Base-by-base conservation (phyloP, 35 echinoderm and acorn worm species). In the Apostichopus japonicus region DNA sequence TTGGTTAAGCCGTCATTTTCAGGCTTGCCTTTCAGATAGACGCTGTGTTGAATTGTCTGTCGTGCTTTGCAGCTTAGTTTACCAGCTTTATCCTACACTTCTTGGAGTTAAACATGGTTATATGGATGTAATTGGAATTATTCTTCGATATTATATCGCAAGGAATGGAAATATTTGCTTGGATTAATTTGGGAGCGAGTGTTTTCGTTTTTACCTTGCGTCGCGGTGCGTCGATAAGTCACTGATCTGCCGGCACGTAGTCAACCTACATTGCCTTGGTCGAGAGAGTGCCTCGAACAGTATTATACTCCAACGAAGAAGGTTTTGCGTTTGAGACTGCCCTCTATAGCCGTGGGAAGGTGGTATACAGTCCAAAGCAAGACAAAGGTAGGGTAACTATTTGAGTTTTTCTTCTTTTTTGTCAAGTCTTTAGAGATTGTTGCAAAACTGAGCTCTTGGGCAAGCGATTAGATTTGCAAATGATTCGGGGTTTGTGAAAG, bases 11-110 rank as follows among this genome's bases (percentile, higher is more conserved):
- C 90, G 51, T 77, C 76, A 77, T 78, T 91, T 91, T 91, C 71
- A 91, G 90, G 90, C 72, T 91, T 79, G 90, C 15, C 90, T 72
- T 91, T 77, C 72, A 91, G 90, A 91, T 91, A 91, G 90, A 91
- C 90, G 90, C 90, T 91, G 90, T 91, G 90, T 79, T 78, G 90
- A 91, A 57, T 58, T 27, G 90, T 57, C 10, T 91, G 77, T 91
- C 77, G 70, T 53, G 77, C 5, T 15, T 33, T 77, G 19, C 4
- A 79, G 70, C 51, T 91, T 52, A 72, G 71, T 78, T 79, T 91
- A 4, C 71, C 57, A 2, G 27, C 14, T 23, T 91, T 78, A 19
- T 56, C 23, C 19, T 78, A 23, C 72, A 56, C 24, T 51, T 15
- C 25, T 11, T 78, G 77, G 90, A 67, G 90, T 91, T 53, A 78